Conservation (phyloP, 2,113 vertebrate genomes). For the Calyptomena viridis region DNA sequence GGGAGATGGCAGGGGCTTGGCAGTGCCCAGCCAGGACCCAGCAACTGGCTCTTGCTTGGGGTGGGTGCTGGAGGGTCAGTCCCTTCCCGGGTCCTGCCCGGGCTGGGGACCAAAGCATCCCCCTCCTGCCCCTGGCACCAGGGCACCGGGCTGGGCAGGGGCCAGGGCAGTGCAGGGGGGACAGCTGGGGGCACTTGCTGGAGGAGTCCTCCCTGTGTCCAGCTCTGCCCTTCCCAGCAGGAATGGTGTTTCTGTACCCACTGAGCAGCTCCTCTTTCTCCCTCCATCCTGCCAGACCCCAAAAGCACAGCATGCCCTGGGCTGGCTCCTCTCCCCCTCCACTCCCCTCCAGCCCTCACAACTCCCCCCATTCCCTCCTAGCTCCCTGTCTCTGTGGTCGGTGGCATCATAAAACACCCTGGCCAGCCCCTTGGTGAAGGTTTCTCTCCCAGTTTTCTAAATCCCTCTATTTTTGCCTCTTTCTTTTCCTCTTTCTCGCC, state of each 20-base stretch:
- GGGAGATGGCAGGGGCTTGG: not conserved
- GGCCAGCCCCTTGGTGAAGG: not conserved
- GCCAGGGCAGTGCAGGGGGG: not conserved
- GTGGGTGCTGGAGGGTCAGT: accelerated
- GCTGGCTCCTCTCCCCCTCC: not conserved
- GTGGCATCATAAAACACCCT: not conserved
- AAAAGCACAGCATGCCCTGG: not conserved
- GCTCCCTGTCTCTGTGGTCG: not conserved
- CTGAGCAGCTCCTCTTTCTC: not conserved
- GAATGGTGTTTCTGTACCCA: not conserved
- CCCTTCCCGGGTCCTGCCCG: not conserved
- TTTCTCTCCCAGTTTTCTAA: constrained; percentile 10
- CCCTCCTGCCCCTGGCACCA: not conserved
- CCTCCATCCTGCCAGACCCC: not conserved
- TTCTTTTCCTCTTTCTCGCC: constrained; percentile 21
- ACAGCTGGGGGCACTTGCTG: not conserved
- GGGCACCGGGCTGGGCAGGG: accelerated
- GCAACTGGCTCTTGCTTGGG: accelerated
- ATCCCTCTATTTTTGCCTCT: not conserved
- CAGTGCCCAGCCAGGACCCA: not conserved
- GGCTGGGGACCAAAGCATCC: not conserved
- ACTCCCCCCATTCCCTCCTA: not conserved
- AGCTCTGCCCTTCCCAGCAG: not conserved
- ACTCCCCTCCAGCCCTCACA: not conserved
- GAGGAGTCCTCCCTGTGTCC: not conserved